A percentile compares a stretch with the other conserved stretches of the same genome.
These are phyloP conservation scores for Polypterus senegalus DNA, from an alignment of 2,113 vertebrate species.

Conservation along the genomic window DNA sequence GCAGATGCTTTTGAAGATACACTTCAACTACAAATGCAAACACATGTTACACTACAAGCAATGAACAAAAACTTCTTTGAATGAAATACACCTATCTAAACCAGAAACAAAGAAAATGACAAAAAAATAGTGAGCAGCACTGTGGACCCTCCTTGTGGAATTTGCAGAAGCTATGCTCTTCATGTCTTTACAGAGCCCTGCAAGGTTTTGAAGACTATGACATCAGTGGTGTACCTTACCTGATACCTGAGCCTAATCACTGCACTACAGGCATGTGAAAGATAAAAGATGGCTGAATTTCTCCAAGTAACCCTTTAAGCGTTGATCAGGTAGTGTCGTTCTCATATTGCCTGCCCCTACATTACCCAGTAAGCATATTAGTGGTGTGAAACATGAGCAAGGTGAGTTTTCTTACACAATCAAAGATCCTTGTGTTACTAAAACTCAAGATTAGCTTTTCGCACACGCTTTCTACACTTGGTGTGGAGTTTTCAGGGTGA, in stretches of 20 bases:
- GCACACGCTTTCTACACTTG: slow-evolving; percentile 20
- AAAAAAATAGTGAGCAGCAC: too few species aligned
- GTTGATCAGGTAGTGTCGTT: slow-evolving; percentile 15
- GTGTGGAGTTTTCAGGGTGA: slow-evolving; percentile 6
- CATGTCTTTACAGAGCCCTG: background rate
- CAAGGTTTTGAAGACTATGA: slow-evolving; percentile 2
- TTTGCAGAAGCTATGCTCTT: background rate
- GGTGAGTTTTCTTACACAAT: slow-evolving; percentile 19
- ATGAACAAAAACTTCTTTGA: too few species aligned
- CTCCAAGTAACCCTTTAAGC: slow-evolving; percentile 9
- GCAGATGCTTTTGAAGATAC: background rate
- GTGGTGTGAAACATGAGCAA: slow-evolving; percentile 14
- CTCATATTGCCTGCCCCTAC: slow-evolving; percentile 11
- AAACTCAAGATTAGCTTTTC: slow-evolving; percentile 15
- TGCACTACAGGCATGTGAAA: background rate
- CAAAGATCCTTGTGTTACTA: slow-evolving; percentile 17
- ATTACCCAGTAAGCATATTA: background rate
- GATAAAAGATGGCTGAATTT: slow-evolving; percentile 6
- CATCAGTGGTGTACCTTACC: background rate
- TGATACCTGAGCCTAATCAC: slow-evolving; percentile 6
- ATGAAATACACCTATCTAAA: too few species aligned
- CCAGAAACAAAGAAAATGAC: too few species aligned
- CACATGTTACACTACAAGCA: too few species aligned
- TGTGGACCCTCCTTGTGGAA: too few species aligned
- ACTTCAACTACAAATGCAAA: background rate